Conservation (phyloP, 2,888 invertebrate genomes). For the Brachyopa scutellaris region DNA sequence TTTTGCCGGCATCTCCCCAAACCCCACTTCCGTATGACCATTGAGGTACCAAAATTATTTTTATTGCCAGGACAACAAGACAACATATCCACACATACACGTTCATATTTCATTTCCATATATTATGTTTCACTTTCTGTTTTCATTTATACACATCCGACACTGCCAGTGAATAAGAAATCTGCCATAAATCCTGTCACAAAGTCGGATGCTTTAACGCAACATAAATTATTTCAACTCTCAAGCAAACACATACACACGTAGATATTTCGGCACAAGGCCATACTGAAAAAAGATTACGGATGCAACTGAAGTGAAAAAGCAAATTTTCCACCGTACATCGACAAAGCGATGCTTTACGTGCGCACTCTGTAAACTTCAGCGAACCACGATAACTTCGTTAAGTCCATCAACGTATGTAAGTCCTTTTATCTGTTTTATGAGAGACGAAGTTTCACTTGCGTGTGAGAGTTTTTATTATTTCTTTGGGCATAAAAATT, state of each 20-base stretch:
- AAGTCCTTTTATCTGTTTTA: constrained; percentile 53
- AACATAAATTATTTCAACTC: constrained; percentile 70
- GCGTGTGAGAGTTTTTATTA: constrained; percentile 49
- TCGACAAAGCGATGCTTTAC: neutral
- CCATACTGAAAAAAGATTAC: constrained; percentile 23
- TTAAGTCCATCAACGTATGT: constrained; percentile 53
- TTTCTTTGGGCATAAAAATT: constrained; percentile 60
- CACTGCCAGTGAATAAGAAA: constrained; percentile 63
- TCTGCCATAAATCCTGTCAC: constrained; percentile 60
- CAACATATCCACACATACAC: constrained; percentile 34
- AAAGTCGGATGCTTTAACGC: constrained; percentile 70
- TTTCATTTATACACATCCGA: constrained; percentile 64
- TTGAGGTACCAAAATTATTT: constrained; percentile 6
- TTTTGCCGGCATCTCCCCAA: neutral
- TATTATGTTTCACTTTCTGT: constrained; percentile 53
- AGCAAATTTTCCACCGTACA: constrained; percentile 11
- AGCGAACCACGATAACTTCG: constrained; percentile 64
- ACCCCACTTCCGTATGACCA: neutral
- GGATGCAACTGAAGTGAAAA: constrained; percentile 29
- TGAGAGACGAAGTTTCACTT: constrained; percentile 59
- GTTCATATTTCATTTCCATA: constrained; percentile 60
- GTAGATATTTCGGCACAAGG: constrained; percentile 13
- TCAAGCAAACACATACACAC: constrained; percentile 9
- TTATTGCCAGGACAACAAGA: constrained; percentile 36
- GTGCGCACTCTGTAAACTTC: constrained; percentile 24